These are phyloP conservation scores for Echinops telfairi DNA, from an alignment of 2,113 vertebrate species.

Conservation along the genomic window DNA sequence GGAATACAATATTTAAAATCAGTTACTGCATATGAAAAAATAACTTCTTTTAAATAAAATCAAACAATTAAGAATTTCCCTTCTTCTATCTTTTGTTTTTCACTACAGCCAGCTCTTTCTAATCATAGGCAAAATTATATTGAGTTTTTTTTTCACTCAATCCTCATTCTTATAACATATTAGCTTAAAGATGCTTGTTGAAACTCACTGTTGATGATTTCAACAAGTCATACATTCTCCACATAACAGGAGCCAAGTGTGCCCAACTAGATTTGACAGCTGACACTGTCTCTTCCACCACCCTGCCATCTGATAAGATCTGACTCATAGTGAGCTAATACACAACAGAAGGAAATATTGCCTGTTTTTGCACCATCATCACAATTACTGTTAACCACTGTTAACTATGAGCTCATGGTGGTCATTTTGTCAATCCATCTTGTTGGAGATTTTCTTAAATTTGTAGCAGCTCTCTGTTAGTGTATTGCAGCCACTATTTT, in stretches of 20 bases:
- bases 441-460: too few species aligned
- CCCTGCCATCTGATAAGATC: too few species aligned
- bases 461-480: too few species aligned
- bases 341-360: too few species aligned
- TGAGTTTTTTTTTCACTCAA: neutral
- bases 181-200: neutral
- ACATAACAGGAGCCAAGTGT: too few species aligned
- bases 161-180: neutral
- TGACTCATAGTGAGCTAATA: too few species aligned
- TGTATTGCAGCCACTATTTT: too few species aligned
- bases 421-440: too few species aligned
- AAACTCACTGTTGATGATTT: neutral
- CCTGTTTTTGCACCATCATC: too few species aligned
- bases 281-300: neutral
- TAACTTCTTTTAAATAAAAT: neutral
- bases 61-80: neutral
- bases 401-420: too few species aligned
- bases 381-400: too few species aligned
- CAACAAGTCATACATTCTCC: neutral
- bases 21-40: neutral
- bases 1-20: slow-evolving; percentile 11
- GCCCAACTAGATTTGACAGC: neutral
- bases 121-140: neutral
- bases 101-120: neutral
- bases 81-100: neutral